Evolutionary conservation across 2,113 vertebrate genomes (phyloP).

Genomic region (Sterna hirundo): DNA sequence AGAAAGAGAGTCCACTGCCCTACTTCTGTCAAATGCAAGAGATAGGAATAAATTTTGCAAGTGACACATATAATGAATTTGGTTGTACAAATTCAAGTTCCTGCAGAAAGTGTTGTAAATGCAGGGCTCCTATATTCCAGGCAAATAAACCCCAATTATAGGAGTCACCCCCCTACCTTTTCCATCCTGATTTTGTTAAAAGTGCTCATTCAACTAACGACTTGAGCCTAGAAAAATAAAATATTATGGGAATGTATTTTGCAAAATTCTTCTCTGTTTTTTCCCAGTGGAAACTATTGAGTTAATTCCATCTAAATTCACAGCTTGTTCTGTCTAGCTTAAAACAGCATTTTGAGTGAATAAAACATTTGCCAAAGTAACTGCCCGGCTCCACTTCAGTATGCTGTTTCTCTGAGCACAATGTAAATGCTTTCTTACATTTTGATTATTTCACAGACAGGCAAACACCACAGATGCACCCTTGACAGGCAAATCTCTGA

Average conservation of each 20-base stretch:
- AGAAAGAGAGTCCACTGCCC: not conserved
- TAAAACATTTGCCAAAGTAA: not conserved
- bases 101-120: not conserved
- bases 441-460: not conserved
- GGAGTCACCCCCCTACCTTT: not conserved
- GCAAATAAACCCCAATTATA: not conserved
- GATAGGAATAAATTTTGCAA: not conserved
- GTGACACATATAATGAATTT: not conserved
- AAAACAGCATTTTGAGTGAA: not conserved
- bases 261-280: not conserved
- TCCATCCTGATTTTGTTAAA: not conserved
- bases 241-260: not conserved
- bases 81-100: not conserved
- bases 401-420: not conserved
- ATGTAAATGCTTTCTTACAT: not conserved
- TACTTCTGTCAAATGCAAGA: not conserved
- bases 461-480: not conserved
- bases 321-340: not conserved
- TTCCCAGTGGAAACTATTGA: not conserved
- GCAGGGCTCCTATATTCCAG: not conserved
- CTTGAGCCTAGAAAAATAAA: not conserved
- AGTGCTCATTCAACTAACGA: not conserved
- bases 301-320: slow-evolving; percentile 8
- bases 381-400: not conserved
- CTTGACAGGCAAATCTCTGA: not conserved